Percentiles rank a stretch among this genome's conserved stretches.
Conservation (phyloP, 2,888 invertebrate species). For the Papilio gigon region DNA sequence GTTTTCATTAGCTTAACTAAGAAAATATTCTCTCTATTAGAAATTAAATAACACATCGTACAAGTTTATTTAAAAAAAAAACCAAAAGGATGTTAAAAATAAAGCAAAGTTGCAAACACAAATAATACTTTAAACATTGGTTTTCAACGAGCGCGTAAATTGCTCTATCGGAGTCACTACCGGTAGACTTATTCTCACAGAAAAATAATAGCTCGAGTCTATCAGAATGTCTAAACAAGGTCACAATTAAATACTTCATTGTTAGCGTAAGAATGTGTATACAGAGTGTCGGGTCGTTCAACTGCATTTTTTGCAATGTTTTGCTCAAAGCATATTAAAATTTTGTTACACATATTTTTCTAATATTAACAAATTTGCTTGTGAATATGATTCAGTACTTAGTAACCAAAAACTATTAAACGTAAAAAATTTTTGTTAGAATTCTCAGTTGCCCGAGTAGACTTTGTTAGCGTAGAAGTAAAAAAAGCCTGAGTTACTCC, state of each 20-base stretch:
- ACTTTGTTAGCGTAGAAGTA: too few relatives aligned
- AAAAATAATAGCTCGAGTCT: constrained; percentile 9
- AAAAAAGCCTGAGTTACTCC: too few relatives aligned
- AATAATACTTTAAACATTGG: not conserved
- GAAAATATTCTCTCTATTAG: not conserved
- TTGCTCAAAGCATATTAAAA: not conserved
- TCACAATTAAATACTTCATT: constrained; percentile 9
- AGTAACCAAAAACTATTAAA: not conserved
- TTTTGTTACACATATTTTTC: not conserved
- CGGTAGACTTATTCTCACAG: constrained; percentile 20
- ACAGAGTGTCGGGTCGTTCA: not conserved
- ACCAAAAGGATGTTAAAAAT: not conserved
- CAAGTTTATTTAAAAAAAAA: not conserved
- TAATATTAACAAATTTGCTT: not conserved
- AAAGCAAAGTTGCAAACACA: not conserved
- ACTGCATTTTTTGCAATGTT: constrained; percentile 10
- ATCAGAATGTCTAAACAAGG: constrained; percentile 26
- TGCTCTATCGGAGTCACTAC: not conserved
- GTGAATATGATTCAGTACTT: not conserved
- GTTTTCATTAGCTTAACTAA: too few relatives aligned
- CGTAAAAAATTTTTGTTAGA: not conserved
- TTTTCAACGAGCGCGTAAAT: constrained; percentile 5
- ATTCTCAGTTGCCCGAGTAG: too few relatives aligned
- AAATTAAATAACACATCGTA: too few relatives aligned
- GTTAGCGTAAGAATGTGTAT: not conserved